Percentiles rank a stretch among this genome's conserved stretches.
phyloP scores from a whole-genome alignment of 2,113 vertebrate species.

The Gallinago paraguaiae region DNA sequence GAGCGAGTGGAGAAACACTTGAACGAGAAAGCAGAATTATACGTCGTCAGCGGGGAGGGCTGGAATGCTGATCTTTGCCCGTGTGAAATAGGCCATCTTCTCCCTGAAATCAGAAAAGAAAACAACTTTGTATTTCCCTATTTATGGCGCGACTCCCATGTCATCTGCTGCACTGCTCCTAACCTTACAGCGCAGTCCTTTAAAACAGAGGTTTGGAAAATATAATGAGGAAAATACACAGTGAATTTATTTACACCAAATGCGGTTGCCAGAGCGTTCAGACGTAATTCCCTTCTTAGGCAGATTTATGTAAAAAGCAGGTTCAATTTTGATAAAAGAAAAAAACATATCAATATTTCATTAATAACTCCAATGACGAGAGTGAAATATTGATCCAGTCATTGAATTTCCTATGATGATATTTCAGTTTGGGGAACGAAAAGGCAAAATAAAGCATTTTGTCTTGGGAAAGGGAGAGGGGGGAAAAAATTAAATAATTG shows the following conservation, averaged over 20 bases:
- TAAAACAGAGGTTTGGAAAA: background rate
- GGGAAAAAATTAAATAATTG: background rate
- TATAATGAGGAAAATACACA: background rate
- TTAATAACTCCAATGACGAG: background rate
- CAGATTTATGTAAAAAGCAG: background rate
- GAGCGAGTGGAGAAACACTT: constrained; percentile 41
- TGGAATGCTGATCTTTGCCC: constrained; percentile 84
- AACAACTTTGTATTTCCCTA: background rate
- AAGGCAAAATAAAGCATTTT: background rate
- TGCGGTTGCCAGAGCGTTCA: background rate
- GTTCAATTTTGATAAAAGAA: background rate
- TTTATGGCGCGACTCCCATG: background rate
- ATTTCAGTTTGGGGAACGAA: background rate
- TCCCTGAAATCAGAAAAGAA: constrained; percentile 69
- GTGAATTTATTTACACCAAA: background rate
- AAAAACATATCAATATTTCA: background rate
- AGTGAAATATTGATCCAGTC: background rate
- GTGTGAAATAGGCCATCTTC: constrained; percentile 88
- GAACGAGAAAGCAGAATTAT: constrained; percentile 54
- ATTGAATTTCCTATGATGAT: background rate
- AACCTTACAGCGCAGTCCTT: background rate
- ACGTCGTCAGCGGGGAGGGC: constrained; percentile 84
- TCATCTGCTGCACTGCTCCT: background rate
- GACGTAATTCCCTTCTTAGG: background rate
- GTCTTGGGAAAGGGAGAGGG: background rate